Base-by-base conservation (phyloP, 2,797 vertebrate species). In the Pyrocephalus nanus region DNA sequence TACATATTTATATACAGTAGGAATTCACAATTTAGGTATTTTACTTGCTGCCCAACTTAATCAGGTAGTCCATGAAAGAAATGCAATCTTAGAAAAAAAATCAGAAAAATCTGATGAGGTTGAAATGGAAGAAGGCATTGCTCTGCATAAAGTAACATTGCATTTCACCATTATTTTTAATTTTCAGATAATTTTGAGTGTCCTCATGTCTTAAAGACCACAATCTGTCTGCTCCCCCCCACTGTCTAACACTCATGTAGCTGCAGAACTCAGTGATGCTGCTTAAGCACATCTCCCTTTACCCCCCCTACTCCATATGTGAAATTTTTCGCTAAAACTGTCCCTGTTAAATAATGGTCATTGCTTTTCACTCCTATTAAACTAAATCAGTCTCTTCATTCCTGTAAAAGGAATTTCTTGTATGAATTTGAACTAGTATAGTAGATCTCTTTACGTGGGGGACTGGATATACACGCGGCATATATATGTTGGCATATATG, bases 141-240 rank as follows among this genome's bases (percentile, higher is more conserved):
- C 60, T 77, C 47, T 91, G 29, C 47, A 73, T 47, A 58, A 92
- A 92, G 29, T 54, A 76, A 34, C 12, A 76, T 69, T 87, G 30
- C 60, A 85, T 82, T 87, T 90, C 12, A 64, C 64, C 25, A 74
- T 67, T 86, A 5, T 58, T 83, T 84, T 76, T 84, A 47, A 12
- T 90, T 83, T 81, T 64, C 45, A 75, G 45, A 69, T 85, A 73
- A 67, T 76, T 88, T 81, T 86, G 57, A 10, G 21, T 92, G 29
- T 71, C 90, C 61, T 80, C 55, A 77, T 58, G 23, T 72, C 53
- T 65, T 55, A 67, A 93, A 84, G 48, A 60, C 34, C 55, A n/a
- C 5, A 15, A 14, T 30, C 45, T 1, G 0, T 48, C 48, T 0
- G 0, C 4, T 19, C 5, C 14, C 32, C 14, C 12, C 9, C 5